Percentiles rank a stretch among this genome's conserved stretches.
Conservation (phyloP, 2,797 vertebrate species). For the Microtus agrestis region DNA sequence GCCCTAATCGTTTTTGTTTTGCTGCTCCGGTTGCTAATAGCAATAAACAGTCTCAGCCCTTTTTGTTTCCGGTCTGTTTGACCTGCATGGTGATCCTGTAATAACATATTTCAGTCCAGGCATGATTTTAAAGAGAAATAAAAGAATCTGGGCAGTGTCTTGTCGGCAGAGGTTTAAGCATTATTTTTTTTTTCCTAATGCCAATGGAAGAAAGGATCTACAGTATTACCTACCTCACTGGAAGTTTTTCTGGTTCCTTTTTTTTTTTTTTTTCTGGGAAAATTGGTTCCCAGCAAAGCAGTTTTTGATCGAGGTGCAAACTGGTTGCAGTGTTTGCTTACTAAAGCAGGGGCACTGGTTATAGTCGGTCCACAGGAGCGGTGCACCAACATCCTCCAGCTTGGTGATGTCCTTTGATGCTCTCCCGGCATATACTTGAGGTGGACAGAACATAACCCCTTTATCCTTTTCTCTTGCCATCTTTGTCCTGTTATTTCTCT, state of each 20-base stretch:
- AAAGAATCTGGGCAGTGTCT: background rate
- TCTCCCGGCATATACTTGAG: background rate
- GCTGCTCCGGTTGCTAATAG: background rate
- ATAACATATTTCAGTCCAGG: background rate
- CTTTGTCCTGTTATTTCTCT: background rate
- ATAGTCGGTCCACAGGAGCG: background rate
- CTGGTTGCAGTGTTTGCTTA: background rate
- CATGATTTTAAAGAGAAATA: background rate
- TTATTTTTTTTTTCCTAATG: background rate
- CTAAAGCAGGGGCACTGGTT: background rate
- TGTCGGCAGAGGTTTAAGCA: slow-evolving; percentile 20
- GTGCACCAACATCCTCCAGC: background rate
- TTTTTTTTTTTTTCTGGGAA: background rate
- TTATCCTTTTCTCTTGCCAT: background rate
- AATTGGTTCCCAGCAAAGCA: background rate
- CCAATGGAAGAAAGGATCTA: background rate
- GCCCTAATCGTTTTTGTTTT: background rate
- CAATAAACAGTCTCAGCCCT: background rate
- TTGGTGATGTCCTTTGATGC: background rate
- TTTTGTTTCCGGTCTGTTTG: slow-evolving; percentile 40
- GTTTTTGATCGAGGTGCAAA: background rate
- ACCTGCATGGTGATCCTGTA: background rate
- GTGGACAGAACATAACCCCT: background rate
- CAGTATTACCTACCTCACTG: background rate
- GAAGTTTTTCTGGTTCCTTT: background rate